Base-by-base conservation (phyloP, 2,797 vertebrate genomes). In the Varecia variegata region DNA sequence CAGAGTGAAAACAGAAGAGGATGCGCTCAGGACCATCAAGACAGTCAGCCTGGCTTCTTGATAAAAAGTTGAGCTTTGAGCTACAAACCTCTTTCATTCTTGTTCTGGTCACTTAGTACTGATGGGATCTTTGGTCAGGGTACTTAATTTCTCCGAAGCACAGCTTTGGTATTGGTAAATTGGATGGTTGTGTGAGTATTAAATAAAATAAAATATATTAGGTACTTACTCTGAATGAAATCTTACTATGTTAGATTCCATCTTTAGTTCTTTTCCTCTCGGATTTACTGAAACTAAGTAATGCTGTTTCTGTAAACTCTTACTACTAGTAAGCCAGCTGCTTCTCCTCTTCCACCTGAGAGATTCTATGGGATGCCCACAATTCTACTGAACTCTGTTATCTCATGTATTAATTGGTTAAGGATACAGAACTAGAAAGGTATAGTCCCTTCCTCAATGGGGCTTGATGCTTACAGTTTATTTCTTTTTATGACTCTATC, bases 371-470 rank as follows among this genome's bases (percentile, higher is more conserved):
- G 4, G 38, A 45, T 30, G 77, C 0, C 3, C 56, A 35, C 21
- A 45, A 3, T 54, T 25, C 40, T 35, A 21, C 45, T 77, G 40
- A 60, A 67, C 35, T 54, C 38, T 67, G 47, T 13, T 65, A 25
- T 62, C 65, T 68, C 13, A 1, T 18, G 12, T 45, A 10, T 74
- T 35, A 65, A 70, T 35, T 38, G n/a, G 17, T 0, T 40, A 17
- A 9, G 10, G 40, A 71, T 32, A 30, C 5, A n/a, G 35, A 47
- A 25, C 45, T 30, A 21, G 21, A 56, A 74, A 7, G 54, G 67
- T 12, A 2, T 0, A 30, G 4, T 9, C 13, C 7, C 9, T 60
- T 54, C 40, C 43, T 56, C 68, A 23, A 0, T 30, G 43, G 15
- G 27, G 18, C 25, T 60, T 23, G n/a, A 2, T 2, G 7, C 5